Evolutionary conservation across 2,797 vertebrate species (phyloP).

Genomic region (Acanthiza pusilla): DNA sequence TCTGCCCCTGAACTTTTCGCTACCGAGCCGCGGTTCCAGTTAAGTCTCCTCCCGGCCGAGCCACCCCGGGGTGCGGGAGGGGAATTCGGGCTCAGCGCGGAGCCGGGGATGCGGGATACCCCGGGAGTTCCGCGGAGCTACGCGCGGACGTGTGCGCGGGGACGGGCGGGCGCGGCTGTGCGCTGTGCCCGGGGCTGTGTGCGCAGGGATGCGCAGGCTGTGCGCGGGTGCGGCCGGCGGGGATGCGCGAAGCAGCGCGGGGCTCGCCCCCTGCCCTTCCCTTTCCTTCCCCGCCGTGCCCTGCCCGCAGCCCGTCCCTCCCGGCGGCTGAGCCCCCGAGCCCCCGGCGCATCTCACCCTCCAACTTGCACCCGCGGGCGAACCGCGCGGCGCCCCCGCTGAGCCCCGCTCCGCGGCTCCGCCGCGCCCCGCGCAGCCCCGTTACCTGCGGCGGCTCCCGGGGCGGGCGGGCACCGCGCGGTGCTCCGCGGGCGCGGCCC

Average conservation of each 20-base stretch:
- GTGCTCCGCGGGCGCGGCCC: too few species aligned
- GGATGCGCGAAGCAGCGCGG: not conserved
- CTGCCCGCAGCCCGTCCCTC: not conserved
- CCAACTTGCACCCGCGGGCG: not conserved
- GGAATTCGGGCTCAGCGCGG: not conserved
- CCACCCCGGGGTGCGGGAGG: not conserved
- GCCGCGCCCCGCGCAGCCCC: not conserved
- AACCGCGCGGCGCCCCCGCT: not conserved
- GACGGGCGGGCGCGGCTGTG: not conserved
- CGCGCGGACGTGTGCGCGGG: not conserved
- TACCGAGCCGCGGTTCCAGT: not conserved
- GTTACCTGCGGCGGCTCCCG: slow-evolving; percentile 17
- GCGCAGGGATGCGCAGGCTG: not conserved
- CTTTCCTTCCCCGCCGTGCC: too few species aligned
- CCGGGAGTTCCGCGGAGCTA: not conserved
- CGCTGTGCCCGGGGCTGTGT: not conserved
- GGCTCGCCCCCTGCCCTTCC: not conserved
- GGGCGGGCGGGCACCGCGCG: not conserved
- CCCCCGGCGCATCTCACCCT: not conserved
- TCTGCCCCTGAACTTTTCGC: not conserved
- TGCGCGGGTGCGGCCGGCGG: not conserved
- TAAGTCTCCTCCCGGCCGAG: not conserved
- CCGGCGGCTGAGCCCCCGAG: not conserved
- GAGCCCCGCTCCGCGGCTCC: not conserved
- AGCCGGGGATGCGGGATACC: not conserved